Percentiles rank a stretch among this genome's conserved stretches.
These are phyloP conservation scores for Steatocranus sp. DNA, from an alignment of 2,797 vertebrate species.

Conservation along the genomic window DNA sequence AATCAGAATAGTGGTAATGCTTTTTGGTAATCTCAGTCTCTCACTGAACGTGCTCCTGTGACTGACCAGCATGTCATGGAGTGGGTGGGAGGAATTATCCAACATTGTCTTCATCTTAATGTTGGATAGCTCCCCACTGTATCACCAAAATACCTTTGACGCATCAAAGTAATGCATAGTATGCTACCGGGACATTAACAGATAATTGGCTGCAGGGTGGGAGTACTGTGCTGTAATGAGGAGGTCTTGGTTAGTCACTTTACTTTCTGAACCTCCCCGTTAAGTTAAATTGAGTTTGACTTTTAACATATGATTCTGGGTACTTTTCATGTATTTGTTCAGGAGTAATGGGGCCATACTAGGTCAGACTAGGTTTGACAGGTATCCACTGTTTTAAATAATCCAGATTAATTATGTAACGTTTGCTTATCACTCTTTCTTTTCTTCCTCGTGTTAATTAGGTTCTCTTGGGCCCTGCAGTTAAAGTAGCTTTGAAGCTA, in stretches of 20 bases:
- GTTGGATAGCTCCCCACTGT: rapidly evolving
- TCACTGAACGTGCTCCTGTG: not conserved
- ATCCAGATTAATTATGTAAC: not conserved
- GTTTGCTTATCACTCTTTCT: not conserved
- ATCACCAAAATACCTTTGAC: not conserved
- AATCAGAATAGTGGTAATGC: not conserved
- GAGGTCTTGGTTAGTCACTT: rapidly evolving
- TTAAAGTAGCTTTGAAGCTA: slow-evolving; percentile 21
- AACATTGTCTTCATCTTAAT: not conserved
- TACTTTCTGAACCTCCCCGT: not conserved
- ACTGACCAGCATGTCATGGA: not conserved
- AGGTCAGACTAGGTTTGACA: not conserved
- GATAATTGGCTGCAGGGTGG: not conserved
- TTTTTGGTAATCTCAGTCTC: not conserved
- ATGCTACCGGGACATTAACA: not conserved
- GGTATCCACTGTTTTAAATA: not conserved
- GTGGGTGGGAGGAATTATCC: not conserved
- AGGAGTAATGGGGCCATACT: not conserved
- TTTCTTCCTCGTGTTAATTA: slow-evolving; percentile 9
- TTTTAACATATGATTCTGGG: not conserved
- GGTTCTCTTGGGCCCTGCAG: not conserved
- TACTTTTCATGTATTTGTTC: not conserved
- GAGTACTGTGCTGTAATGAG: not conserved
- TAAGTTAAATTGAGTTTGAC: not conserved
- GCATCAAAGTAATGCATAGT: not conserved